These are phyloP conservation scores for Turdus rufiventris DNA, from an alignment of 2,113 vertebrate species.

Conservation along the genomic window DNA sequence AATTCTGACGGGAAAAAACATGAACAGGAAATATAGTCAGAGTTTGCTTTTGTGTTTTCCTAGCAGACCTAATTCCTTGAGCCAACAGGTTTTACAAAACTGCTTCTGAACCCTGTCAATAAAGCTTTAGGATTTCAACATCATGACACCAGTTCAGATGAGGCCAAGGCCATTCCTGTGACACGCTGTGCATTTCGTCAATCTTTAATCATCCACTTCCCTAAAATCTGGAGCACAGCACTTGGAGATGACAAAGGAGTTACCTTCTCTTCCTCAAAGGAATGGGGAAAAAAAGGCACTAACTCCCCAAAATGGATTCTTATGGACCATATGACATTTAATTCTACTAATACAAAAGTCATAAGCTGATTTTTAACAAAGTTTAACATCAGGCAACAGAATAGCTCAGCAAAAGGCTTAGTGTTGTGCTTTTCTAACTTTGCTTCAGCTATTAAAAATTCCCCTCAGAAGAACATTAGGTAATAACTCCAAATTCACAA, in stretches of 20 bases:
- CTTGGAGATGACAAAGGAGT: background rate
- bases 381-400: background rate
- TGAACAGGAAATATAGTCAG: background rate
- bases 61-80: background rate
- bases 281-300: background rate
- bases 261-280: background rate
- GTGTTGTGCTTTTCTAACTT: background rate
- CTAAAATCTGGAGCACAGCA: background rate
- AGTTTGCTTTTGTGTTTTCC: background rate
- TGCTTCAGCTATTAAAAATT: background rate
- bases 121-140: background rate
- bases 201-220: background rate
- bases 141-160: background rate
- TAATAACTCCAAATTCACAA: background rate
- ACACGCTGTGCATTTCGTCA: background rate
- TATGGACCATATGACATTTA: background rate
- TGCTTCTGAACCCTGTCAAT: background rate
- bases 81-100: background rate
- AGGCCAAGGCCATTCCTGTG: background rate
- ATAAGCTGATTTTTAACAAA: background rate
- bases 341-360: background rate
- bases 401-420: background rate
- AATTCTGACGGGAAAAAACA: background rate
- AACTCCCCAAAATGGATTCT: background rate
- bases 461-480: background rate